Evolutionary conservation across 2,113 vertebrate genomes (phyloP), one percentile per base, ranked within the genome.

Genomic region (Grus americana): DNA sequence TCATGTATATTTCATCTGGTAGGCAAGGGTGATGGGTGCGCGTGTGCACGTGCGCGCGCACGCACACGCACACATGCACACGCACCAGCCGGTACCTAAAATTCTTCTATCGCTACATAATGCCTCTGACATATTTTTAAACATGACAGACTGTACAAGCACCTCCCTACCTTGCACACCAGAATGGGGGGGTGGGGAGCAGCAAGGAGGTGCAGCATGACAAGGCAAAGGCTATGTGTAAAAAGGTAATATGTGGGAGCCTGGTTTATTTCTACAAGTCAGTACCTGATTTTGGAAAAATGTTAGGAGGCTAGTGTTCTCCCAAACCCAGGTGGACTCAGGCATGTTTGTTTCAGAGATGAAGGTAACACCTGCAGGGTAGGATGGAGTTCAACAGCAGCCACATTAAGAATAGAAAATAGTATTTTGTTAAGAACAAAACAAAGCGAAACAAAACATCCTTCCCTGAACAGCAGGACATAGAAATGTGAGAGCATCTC

Each of bases 1-100:
- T 95, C 81, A 94, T 90, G 84, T 55, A 90, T 95, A 91, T 92
- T 96, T 91, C 86, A 67, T 95, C 67, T 63, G 50, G 42, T 50
- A 93, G 70, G 47, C 54, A 82, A 89, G n/a, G 34, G 50, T 79
- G 86, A 68, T 62, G 62, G 8, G 34, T 40, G 34, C 2, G 2
- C 3, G 1, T 11, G 24, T 0, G 2, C 5, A 55, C 30, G 32
- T 18, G 26, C 26, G 32, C 18, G 26, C 26, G 15, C 21, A 2
- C 12, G 9, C 50, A 29, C 29, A 54, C 54, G 30, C 2, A 1
- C 6, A 4, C 36, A 36, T 36, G 36, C 36, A 4, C 11, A 6
- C 5, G 17, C 30, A 61, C 44, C 55, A 87, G n/a, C 46, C 5
- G 0, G 49, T 47, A 63, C 26, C 29, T 70, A 55, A 58, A 55